Percentiles rank a stretch among this genome's conserved stretches.
phyloP scores from a whole-genome alignment of 2,888 invertebrate species.

The Agonopterix alstromeriana region DNA sequence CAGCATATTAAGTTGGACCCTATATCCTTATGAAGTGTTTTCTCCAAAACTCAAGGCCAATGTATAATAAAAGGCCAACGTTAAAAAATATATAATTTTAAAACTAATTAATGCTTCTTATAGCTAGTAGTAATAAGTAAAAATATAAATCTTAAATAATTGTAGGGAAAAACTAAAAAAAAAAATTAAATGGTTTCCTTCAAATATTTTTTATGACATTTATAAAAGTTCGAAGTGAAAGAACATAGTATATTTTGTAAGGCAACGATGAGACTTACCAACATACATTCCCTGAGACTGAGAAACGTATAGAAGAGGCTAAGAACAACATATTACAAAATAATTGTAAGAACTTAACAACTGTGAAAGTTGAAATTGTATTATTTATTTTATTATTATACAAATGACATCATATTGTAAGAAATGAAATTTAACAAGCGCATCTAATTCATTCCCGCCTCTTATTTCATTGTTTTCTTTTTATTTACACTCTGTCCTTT shows the following conservation, averaged over 20 bases:
- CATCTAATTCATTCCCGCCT: conserved; percentile 38
- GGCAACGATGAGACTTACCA: conserved; percentile 75
- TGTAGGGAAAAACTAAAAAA: conserved; percentile 30
- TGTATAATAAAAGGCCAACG: conserved; percentile 14
- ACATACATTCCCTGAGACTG: conserved; percentile 76
- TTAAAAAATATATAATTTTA: conserved; percentile 21
- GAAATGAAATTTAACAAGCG: conserved; percentile 9
- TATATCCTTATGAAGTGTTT: neutral
- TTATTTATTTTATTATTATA: conserved; percentile 36
- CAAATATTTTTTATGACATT: conserved; percentile 68
- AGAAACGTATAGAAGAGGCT: conserved; percentile 62
- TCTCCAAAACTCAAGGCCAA: conserved; percentile 2
- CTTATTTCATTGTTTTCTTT: conserved; percentile 35
- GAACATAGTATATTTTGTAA: conserved; percentile 61
- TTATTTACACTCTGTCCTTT: conserved; percentile 41
- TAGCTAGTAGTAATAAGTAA: conserved; percentile 37
- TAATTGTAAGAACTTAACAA: conserved; percentile 10
- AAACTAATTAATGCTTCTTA: conserved; percentile 50
- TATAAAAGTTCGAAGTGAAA: conserved; percentile 46
- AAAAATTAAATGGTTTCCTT: conserved; percentile 44
- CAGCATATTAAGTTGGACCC: too few relatives aligned
- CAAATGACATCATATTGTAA: conserved; percentile 30
- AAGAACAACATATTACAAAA: conserved; percentile 52
- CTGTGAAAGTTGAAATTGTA: conserved; percentile 1
- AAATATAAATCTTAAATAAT: conserved; percentile 22